Percentiles rank a stretch among this genome's conserved stretches.
These are phyloP conservation scores for Operophtera brumata DNA, from an alignment of 2,888 invertebrate species.

Conservation along the genomic window DNA sequence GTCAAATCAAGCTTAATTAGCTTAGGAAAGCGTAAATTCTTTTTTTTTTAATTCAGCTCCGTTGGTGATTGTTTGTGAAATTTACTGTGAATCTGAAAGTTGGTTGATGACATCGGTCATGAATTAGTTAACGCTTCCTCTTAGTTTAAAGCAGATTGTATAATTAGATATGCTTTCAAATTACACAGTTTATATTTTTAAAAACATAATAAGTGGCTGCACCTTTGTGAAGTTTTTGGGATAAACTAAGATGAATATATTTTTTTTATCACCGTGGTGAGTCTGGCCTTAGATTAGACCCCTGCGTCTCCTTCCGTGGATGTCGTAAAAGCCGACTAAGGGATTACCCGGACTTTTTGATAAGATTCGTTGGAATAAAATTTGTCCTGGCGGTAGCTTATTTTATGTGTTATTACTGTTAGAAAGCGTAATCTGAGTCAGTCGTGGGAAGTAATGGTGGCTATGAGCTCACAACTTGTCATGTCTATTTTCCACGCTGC, in stretches of 20 bases:
- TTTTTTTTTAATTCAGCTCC: neutral
- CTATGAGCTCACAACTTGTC: too few species aligned
- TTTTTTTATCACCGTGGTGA: too few species aligned
- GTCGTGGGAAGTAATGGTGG: too few species aligned
- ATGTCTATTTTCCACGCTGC: too few species aligned
- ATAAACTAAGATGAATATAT: neutral
- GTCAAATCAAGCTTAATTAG: neutral
- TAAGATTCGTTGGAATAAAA: too few species aligned
- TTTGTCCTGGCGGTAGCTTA: too few species aligned
- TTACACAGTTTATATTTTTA: neutral
- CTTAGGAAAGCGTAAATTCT: neutral
- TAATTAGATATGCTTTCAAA: neutral
- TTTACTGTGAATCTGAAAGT: neutral
- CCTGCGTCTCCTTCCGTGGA: too few species aligned
- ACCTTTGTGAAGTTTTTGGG: neutral
- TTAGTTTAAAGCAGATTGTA: neutral
- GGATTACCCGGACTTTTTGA: too few species aligned
- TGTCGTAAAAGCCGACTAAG: too few species aligned
- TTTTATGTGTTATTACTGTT: too few species aligned
- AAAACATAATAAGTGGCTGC: neutral
- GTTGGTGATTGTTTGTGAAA: neutral
- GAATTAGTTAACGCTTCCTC: neutral
- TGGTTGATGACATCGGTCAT: neutral
- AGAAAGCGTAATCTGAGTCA: too few species aligned
- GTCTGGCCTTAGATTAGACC: too few species aligned